Conservation (phyloP, 2,113 vertebrate species). For the Hylia prasina region DNA sequence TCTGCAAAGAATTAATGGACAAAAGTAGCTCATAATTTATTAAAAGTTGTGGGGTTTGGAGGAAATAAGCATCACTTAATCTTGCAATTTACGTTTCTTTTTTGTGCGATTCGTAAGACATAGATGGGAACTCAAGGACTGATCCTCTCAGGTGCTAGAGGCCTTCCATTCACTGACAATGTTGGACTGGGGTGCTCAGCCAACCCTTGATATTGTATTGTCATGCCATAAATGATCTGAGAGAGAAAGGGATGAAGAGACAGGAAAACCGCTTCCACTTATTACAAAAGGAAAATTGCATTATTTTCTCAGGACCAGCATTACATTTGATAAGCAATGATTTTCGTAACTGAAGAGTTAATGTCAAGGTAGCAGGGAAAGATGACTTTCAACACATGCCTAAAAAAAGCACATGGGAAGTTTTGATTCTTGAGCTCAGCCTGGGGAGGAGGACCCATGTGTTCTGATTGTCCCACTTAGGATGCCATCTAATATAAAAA, state of each 20-base stretch:
- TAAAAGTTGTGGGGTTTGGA: neutral
- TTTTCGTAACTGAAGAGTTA: neutral
- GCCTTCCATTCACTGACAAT: neutral
- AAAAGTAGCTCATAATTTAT: neutral
- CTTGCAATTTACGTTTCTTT: neutral
- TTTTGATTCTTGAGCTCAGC: neutral
- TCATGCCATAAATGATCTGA: neutral
- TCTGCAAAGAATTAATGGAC: neutral
- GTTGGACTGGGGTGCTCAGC: neutral
- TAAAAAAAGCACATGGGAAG: neutral
- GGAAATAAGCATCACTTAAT: neutral
- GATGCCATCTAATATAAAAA: neutral
- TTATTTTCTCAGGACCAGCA: neutral
- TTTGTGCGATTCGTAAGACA: neutral
- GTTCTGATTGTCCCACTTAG: neutral
- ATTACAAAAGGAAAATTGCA: neutral
- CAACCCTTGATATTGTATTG: neutral
- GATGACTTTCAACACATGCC: neutral
- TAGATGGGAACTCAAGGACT: neutral
- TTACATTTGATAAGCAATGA: neutral
- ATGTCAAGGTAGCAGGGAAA: neutral
- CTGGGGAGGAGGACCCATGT: neutral
- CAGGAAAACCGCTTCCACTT: neutral
- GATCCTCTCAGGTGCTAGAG: neutral
- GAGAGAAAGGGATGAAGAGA: neutral